These are phyloP conservation scores for Ypsolopha scabrella DNA, from an alignment of 2,888 invertebrate genomes.

Conservation along the genomic window DNA sequence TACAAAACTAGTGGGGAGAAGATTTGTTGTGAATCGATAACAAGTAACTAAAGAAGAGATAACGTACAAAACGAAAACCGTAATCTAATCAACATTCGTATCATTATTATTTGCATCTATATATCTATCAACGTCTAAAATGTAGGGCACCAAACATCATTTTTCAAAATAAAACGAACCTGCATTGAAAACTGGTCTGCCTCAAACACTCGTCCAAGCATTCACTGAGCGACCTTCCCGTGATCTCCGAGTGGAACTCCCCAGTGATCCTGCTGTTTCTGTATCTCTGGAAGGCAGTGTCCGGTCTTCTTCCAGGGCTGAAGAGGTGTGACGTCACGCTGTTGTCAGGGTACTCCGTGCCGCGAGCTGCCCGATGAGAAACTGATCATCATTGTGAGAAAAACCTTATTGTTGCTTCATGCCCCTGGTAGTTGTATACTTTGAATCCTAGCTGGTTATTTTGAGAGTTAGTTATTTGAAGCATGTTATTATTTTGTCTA, in stretches of 20 bases:
- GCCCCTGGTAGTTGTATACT: slow-evolving; percentile 16
- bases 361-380: slow-evolving; percentile 80
- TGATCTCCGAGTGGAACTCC: slow-evolving; percentile 91
- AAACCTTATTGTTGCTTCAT: slow-evolving; percentile 51
- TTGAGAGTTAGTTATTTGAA: neutral
- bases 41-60: no score
- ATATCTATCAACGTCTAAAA: no score
- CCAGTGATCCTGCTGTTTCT: slow-evolving; percentile 88
- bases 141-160: no score
- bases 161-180: slow-evolving; percentile 51
- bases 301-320: slow-evolving; percentile 83
- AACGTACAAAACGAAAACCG: no score
- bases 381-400: slow-evolving; percentile 64
- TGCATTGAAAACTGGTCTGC: slow-evolving; percentile 90
- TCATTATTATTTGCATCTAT: no score
- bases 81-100: no score
- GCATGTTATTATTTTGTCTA: neutral
- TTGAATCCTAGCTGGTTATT: neutral
- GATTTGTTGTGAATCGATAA: no score
- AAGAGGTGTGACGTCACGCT: slow-evolving; percentile 87
- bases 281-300: slow-evolving; percentile 91
- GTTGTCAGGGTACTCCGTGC: slow-evolving; percentile 90
- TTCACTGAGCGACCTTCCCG: slow-evolving; percentile 88
- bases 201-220: slow-evolving; percentile 91
- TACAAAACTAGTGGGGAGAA: no score